Conservation (phyloP, 2,797 vertebrate species). For the Sternotherus odoratus region DNA sequence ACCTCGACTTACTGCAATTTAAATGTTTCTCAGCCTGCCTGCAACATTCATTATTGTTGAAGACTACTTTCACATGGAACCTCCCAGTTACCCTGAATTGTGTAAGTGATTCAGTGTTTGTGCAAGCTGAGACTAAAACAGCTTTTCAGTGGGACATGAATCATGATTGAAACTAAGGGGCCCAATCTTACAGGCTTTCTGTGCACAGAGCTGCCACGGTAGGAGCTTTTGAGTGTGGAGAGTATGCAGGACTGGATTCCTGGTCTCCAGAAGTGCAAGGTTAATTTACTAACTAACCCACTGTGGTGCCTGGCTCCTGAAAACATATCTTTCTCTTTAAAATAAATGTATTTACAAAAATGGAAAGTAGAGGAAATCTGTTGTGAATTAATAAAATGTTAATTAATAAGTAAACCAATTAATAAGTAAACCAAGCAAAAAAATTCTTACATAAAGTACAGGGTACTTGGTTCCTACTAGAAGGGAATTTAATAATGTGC, state of each 20-base stretch:
- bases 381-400: background rate
- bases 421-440: background rate
- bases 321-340: background rate
- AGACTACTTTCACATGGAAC: slow-evolving; percentile 55
- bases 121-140: slow-evolving; percentile 58
- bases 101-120: slow-evolving; percentile 57
- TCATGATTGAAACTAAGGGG: slow-evolving; percentile 52
- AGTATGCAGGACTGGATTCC: slow-evolving; percentile 35
- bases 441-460: background rate
- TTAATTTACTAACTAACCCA: background rate
- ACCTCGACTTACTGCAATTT: slow-evolving; percentile 4
- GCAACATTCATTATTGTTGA: slow-evolving; percentile 13
- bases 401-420: background rate
- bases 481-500: background rate
- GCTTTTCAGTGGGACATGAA: slow-evolving; percentile 56
- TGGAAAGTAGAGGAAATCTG: background rate
- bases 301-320: background rate
- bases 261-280: background rate
- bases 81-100: slow-evolving; percentile 67
- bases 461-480: background rate
- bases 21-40: slow-evolving; percentile 28
- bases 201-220: slow-evolving; percentile 8
- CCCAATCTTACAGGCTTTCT: slow-evolving; percentile 15
- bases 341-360: background rate
- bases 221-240: slow-evolving; percentile 1